Evolutionary conservation across 2,797 vertebrate genomes (phyloP), one percentile per base, ranked within the genome.

Genomic region (Sternarchorhynchus goeldii): DNA sequence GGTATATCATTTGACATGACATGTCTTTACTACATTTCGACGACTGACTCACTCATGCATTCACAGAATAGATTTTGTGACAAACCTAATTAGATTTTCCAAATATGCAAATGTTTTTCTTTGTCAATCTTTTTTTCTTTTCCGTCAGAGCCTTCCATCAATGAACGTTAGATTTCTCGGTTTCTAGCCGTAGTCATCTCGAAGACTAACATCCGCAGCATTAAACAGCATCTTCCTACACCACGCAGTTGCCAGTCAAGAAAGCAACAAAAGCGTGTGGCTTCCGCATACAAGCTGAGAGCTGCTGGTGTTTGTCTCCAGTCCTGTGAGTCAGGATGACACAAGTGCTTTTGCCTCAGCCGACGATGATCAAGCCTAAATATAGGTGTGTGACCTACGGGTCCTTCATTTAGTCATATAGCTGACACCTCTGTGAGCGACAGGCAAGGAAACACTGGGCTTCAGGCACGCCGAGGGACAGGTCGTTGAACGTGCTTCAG

Each of bases 1-100:
- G 66, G 73, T 66, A 78, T 77, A 73, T 74, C 60, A 81, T 83
- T 58, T 39, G 62, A 80, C 68, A 66, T 79, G 81, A 60, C 84
- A 53, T 68, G 73, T 81, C 29, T 75, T 81, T 50, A 68, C 64
- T 25, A 34, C 31, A 68, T 76, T 53, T 73, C 56, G 78, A 78
- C 73, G 81, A 77, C 70, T 70, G 73, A 78, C 69, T 79, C 76
- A 81, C 34, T 25, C 25, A 29, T 58, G 62, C 58, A 78, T 74
- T 75, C 6, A 36, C 55, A 59, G 10, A 58, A 73, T 5, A 18
- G 63, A 80, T 75, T 82, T 60, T 53, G 32, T 50, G 73, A 14
- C 60, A 76, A 80, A 18, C n/a, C 68, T 79, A 39, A 81, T 79
- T 74, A 67, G 20, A 79, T 83, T 79, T 76, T 67, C 57, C 60